These are phyloP conservation scores for Ellobius talpinus DNA, from an alignment of 2,113 vertebrate genomes.

Conservation along the genomic window DNA sequence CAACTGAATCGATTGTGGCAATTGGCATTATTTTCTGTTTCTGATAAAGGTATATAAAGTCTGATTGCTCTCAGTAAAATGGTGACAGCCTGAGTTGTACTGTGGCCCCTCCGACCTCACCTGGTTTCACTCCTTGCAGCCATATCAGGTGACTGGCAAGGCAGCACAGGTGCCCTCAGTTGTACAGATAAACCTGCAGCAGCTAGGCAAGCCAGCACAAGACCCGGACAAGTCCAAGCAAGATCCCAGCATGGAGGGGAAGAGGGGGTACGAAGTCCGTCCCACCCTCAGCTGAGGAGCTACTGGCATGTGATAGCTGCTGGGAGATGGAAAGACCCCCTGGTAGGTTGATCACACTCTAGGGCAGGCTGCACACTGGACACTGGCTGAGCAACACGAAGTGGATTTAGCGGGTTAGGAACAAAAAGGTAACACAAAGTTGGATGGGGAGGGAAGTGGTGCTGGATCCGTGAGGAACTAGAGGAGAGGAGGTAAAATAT, in stretches of 20 bases:
- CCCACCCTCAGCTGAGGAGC: not conserved
- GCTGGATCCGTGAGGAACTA: not conserved
- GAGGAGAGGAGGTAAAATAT: not conserved
- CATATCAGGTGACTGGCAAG: too few relatives aligned
- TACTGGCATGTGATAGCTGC: not conserved
- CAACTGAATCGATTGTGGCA: too few relatives aligned
- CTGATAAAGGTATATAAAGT: too few relatives aligned
- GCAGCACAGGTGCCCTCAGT: rapidly evolving
- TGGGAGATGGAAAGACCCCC: not conserved
- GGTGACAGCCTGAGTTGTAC: too few relatives aligned
- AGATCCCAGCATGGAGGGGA: not conserved
- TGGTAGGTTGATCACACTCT: not conserved
- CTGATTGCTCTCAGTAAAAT: too few relatives aligned
- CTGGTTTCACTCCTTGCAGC: too few relatives aligned
- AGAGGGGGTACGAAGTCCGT: not conserved
- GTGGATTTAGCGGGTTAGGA: not conserved
- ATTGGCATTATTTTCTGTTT: too few relatives aligned
- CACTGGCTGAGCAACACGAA: not conserved
- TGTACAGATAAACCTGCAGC: not conserved
- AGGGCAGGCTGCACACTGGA: not conserved
- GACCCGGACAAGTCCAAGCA: not conserved
- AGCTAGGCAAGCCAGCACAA: not conserved
- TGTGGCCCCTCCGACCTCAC: too few relatives aligned
- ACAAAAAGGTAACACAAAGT: not conserved
- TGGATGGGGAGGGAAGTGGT: not conserved